Evolutionary conservation across 2,888 invertebrate genomes (phyloP).

Genomic region (Athalia circularis): DNA sequence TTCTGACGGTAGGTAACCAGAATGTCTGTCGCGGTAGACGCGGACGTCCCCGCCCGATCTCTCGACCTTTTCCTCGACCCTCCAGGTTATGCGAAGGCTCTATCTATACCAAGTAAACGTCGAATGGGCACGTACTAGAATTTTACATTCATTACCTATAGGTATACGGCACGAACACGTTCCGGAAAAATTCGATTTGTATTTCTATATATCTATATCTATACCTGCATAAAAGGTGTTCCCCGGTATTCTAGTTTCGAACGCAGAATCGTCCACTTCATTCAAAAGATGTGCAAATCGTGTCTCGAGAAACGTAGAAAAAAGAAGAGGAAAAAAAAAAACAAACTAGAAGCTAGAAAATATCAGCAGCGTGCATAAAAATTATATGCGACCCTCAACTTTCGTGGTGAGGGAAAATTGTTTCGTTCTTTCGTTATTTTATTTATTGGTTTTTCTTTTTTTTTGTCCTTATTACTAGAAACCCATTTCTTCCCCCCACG

Average conservation of each 20-base stretch:
- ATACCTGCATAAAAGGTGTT: not conserved
- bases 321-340: no score
- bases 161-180: not conserved
- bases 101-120: constrained; percentile 10
- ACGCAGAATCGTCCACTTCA: not conserved
- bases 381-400: no score
- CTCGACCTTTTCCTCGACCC: not conserved
- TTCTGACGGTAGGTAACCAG: not conserved
- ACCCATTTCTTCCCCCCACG: no score
- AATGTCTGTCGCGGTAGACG: constrained; percentile 8
- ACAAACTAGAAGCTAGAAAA: no score
- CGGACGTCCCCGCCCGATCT: constrained; percentile 3
- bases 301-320: no score
- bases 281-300: not conserved
- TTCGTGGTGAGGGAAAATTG: no score
- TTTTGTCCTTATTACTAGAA: no score
- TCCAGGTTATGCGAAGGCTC: not conserved
- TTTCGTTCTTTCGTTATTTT: no score
- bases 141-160: constrained; percentile 24
- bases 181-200: constrained; percentile 25
- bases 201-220: not conserved
- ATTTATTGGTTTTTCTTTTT: no score
- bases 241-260: not conserved
- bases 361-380: no score
- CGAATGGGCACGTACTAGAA: constrained; percentile 24